A percentile compares a stretch with the other conserved stretches of the same genome.
Evolutionary conservation across 1,140 invertebrate species (phyloP).

Genomic region (Pissodes strobi): DNA sequence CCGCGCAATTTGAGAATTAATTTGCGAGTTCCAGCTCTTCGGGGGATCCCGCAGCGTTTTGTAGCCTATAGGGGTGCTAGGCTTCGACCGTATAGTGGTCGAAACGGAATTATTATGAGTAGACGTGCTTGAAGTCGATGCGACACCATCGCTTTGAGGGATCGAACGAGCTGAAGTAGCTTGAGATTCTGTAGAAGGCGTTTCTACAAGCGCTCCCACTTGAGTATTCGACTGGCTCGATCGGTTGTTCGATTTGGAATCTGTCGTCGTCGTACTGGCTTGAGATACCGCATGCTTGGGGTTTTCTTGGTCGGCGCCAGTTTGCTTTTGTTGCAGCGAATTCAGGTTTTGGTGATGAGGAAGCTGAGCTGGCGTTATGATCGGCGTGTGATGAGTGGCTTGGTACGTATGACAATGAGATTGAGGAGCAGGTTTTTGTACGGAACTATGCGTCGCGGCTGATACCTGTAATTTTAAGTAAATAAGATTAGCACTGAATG

Average conservation of each 20-base stretch:
- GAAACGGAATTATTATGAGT: neutral
- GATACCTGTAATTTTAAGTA: no score
- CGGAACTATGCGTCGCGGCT: neutral
- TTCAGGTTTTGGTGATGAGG: conserved; percentile 20
- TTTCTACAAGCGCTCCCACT: no score
- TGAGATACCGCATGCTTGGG: neutral
- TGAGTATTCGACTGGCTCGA: no score
- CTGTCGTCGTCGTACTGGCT: neutral
- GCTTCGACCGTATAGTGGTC: conserved; percentile 50
- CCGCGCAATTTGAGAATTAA: conserved; percentile 62
- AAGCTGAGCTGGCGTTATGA: conserved; percentile 24
- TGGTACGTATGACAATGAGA: neutral
- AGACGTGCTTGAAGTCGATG: neutral
- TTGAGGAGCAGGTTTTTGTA: neutral
- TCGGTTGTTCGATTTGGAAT: neutral
- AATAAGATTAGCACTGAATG: no score
- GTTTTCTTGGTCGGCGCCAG: neutral
- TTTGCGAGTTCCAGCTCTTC: conserved; percentile 64
- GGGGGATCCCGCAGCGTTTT: conserved; percentile 63
- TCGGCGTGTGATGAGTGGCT: conserved; percentile 9
- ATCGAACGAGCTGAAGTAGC: neutral
- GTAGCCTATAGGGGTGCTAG: conserved; percentile 56
- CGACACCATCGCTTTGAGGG: no score
- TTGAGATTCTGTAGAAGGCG: no score
- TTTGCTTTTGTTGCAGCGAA: neutral